A percentile compares a stretch with the other conserved stretches of the same genome.
These are phyloP conservation scores for Drosophila limbata DNA, from an alignment of 2,888 invertebrate genomes.

Conservation along the genomic window DNA sequence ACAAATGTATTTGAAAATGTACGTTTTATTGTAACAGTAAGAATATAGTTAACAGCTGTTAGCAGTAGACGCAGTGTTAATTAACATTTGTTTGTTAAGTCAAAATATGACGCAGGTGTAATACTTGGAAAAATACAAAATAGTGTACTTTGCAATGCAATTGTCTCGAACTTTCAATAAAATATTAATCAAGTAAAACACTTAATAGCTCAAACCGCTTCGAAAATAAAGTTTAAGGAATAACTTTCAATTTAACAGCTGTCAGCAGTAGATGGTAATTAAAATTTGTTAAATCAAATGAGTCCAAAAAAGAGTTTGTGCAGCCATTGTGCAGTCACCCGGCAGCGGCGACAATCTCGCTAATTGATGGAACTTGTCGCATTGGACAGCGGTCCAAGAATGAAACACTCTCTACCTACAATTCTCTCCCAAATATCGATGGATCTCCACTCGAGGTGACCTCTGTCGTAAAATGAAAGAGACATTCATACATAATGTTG, in stretches of 20 bases:
- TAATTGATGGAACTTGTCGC: slow-evolving; percentile 54
- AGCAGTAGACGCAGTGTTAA: not conserved
- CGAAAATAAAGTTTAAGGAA: not conserved
- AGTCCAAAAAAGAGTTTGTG: not conserved
- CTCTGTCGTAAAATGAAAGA: slow-evolving; percentile 50
- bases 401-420: slow-evolving; percentile 1
- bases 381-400: slow-evolving; percentile 29
- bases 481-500: slow-evolving; percentile 36
- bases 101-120: no score
- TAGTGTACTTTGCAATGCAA: no score
- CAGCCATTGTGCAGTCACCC: not conserved
- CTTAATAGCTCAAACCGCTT: not conserved
- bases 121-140: no score
- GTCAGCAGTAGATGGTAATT: not conserved
- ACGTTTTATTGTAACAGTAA: not conserved
- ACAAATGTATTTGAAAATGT: not conserved
- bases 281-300: not conserved
- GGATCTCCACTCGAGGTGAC: slow-evolving; percentile 20
- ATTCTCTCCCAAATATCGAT: slow-evolving; percentile 4
- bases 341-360: slow-evolving; percentile 4
- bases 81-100: not conserved
- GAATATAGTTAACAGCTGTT: slow-evolving; percentile 3
- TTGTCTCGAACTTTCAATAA: no score
- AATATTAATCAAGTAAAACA: not conserved
- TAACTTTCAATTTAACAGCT: not conserved